Evolutionary conservation across 2,113 vertebrate species (phyloP).

Genomic region (Hystrix cristata): DNA sequence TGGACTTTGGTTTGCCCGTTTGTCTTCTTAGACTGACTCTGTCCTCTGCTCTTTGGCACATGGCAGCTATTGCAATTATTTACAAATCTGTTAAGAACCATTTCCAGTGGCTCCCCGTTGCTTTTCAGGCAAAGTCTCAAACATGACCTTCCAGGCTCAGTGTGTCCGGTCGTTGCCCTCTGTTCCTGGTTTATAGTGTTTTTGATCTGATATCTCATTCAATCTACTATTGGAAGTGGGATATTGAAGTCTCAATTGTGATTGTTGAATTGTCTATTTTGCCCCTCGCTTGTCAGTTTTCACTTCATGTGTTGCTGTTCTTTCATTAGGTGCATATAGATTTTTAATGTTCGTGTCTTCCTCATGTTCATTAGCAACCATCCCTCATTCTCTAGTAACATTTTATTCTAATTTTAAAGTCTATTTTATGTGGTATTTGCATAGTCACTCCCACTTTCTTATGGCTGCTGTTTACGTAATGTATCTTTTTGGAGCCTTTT

Average conservation of each 20-base stretch:
- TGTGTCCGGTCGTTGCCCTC: background rate
- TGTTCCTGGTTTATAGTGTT: background rate
- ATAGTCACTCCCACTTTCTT: background rate
- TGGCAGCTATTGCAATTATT: background rate
- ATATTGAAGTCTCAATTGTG: background rate
- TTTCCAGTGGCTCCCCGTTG: background rate
- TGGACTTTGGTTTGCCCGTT: background rate
- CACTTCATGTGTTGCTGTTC: background rate
- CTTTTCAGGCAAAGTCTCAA: background rate
- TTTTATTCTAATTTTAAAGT: background rate
- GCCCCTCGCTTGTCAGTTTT: slow-evolving; percentile 9
- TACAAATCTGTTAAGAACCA: background rate
- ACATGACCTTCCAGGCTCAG: background rate
- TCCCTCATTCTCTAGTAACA: background rate
- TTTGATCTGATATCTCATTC: background rate
- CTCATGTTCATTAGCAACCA: background rate
- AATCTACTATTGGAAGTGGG: background rate
- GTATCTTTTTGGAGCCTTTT: background rate
- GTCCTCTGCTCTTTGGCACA: background rate
- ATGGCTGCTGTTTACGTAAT: background rate
- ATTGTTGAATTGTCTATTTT: background rate
- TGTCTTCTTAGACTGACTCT: background rate
- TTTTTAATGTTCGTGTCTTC: background rate
- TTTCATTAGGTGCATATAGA: background rate
- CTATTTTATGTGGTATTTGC: background rate